Base-by-base conservation (phyloP, 2,797 vertebrate genomes). In the Neosilurus hyrtlii region DNA sequence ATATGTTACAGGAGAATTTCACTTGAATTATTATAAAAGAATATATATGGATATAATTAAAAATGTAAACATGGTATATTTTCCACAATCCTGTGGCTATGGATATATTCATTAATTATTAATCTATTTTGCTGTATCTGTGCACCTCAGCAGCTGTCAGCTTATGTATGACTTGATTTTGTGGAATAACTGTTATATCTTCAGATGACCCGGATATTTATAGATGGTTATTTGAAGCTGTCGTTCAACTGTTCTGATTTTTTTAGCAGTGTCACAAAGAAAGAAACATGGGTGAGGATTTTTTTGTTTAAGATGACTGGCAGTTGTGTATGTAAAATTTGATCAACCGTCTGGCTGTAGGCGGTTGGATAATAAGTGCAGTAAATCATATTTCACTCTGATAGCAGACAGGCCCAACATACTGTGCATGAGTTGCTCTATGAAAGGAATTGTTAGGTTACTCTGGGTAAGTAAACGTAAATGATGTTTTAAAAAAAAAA, bases 161-260 rank as follows among this genome's bases (percentile, higher is more conserved):
- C 43, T 43, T 4, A 43, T 43, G 43, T 43, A 43, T 43, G 43
- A 43, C 43, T 43, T 43, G 43, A 43, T 43, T 43, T 43, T 43
- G 15, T 16, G 56, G 18, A 61, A 9, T 20, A 20, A 22, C 15
- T 26, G 9, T 75, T 61, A 30, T 73, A 73, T 43, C 43, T 73
- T 56, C 15, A 56, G 74, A 15, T 63, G 59, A 77, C 37, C 35
- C 12, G 12, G 51, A 78, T 78, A 63, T 78, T 63, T 63, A n/a
- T 51, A 24, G 75, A 65, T 51, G n/a, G n/a, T 20, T 26, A n/a
- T 65, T 63, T 63, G 18, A 78, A 26, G n/a, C 20, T 26, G 49
- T 63, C 26, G 5, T 65, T 63, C n/a, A 78, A 7, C 37, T 26
- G 15, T 63, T 30, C n/a, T 22, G 15, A 30, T 52, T 20, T 52